phyloP scores from a whole-genome alignment of 2,797 vertebrate species.

The Gallinago nigripennis region DNA sequence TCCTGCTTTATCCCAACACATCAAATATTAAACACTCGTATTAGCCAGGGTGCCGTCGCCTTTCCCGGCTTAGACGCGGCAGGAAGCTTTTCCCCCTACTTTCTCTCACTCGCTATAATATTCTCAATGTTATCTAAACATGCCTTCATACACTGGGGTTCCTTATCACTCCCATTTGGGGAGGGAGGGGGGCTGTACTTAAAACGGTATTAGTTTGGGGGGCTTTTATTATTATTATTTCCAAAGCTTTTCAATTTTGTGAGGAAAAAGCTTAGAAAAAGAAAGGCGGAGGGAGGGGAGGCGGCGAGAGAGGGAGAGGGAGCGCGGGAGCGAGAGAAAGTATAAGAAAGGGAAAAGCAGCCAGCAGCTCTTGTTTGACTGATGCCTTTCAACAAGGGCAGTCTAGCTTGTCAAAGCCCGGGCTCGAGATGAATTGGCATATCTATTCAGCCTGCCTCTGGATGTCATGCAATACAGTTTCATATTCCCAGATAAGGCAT shows the following conservation, averaged over 20 bases:
- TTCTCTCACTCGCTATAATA: slow-evolving; percentile 82
- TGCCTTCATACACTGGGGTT: slow-evolving; percentile 83
- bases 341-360: slow-evolving; percentile 75
- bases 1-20: slow-evolving; percentile 99
- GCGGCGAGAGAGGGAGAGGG: slow-evolving; percentile 53
- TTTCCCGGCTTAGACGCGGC: slow-evolving; percentile 83
- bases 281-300: slow-evolving; percentile 72
- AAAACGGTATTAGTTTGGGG: slow-evolving; percentile 78
- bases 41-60: slow-evolving; percentile 88
- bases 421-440: slow-evolving; percentile 96
- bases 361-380: slow-evolving; percentile 85
- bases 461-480: slow-evolving; percentile 92
- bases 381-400: slow-evolving; percentile 99
- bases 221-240: slow-evolving; percentile 79
- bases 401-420: slow-evolving; percentile 98
- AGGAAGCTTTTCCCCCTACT: slow-evolving; percentile 70
- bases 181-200: slow-evolving; percentile 75
- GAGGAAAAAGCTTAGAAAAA: slow-evolving; percentile 71
- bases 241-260: slow-evolving; percentile 86
- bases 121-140: slow-evolving; percentile 96
- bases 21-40: slow-evolving; percentile 99
- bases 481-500: slow-evolving; percentile 96
- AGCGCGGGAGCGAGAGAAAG: slow-evolving; percentile 67
- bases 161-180: slow-evolving; percentile 88
- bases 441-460: slow-evolving; percentile 89